Conservation (phyloP, 2,888 invertebrate genomes). For the Drosophila prolongata region DNA sequence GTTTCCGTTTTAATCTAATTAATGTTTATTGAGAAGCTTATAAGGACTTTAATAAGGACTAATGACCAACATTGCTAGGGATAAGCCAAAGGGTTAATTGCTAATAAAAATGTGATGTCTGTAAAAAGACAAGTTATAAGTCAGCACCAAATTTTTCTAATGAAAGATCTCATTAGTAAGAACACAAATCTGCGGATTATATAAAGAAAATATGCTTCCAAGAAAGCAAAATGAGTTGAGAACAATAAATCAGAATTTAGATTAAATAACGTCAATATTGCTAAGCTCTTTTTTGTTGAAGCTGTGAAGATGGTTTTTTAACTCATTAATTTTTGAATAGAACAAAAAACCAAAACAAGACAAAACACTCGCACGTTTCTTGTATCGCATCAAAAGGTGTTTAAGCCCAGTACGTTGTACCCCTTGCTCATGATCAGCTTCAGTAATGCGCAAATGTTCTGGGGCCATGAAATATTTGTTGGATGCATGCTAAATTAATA, state of each 20-base stretch:
- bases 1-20: no score
- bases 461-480: constrained; percentile 48
- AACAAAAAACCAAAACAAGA: constrained; percentile 29
- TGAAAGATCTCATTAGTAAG: neutral
- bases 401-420: constrained; percentile 5
- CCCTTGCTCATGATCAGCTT: constrained; percentile 22
- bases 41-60: no score
- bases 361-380: constrained; percentile 27
- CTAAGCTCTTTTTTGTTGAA: constrained; percentile 22
- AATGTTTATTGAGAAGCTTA: no score
- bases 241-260: constrained; percentile 8
- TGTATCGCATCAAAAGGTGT: constrained; percentile 14
- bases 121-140: neutral
- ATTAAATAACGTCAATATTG: constrained; percentile 9
- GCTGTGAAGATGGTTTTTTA: constrained; percentile 28
- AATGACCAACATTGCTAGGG: no score
- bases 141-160: neutral
- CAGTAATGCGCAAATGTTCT: constrained; percentile 56
- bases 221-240: neutral
- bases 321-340: constrained; percentile 17
- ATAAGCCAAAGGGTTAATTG: no score
- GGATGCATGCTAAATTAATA: constrained; percentile 68
- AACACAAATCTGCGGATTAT: neutral
- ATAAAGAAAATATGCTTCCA: neutral
- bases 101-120: no score